Base-by-base conservation (phyloP, 2,888 invertebrate species). In the Drosophila setosimentum region DNA sequence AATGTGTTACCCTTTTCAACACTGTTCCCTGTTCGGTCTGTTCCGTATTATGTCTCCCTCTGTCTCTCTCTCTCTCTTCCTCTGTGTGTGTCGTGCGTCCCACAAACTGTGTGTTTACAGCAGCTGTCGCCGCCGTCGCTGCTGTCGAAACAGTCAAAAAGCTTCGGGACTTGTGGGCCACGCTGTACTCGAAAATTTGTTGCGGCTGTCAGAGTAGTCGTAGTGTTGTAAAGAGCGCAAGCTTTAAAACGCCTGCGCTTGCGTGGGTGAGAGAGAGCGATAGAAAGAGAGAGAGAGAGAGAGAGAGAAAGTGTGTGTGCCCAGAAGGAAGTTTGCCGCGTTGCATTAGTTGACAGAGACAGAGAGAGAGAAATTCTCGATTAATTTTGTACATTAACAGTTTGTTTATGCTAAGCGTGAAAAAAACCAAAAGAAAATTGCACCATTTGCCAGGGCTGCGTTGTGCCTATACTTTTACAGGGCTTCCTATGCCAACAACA, bases 161-260 rank as follows among this genome's bases (percentile, higher is more conserved):
- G 74, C 77, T 77, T 68, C 57, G 53, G 30, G 49, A 60, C 59
- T 37, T 27, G 45, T 45, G 13, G 49, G 49, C 64, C 70, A 76
- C 79, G 76, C 68, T 68, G 66, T 85, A 85, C 82, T 83, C 83
- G 65, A 73, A 80, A 79, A 82, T 83, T 73, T 86, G 85, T 87
- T 84, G 83, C 76, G 87, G 85, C 76, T 84, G 85, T 80, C 87
- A 53, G n/a, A 27, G 55, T 48, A n/a, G 11, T 42, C 8, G 42
- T 32, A 29, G 40, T 50, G 50, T 54, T 62, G 50, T 51, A 57
- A 61, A 62, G 70, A 71, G 71, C 37, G 63, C 27, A 29, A 69
- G 51, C 71, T 58, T 62, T 69, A 24, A 53, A 35, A 65, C 59
- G 72, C 72, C 65, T 75, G 73, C 73, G 73, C 73, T 50, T 74